Conservation (phyloP, 1,140 invertebrate species). For the Drosophila kikkawai region DNA sequence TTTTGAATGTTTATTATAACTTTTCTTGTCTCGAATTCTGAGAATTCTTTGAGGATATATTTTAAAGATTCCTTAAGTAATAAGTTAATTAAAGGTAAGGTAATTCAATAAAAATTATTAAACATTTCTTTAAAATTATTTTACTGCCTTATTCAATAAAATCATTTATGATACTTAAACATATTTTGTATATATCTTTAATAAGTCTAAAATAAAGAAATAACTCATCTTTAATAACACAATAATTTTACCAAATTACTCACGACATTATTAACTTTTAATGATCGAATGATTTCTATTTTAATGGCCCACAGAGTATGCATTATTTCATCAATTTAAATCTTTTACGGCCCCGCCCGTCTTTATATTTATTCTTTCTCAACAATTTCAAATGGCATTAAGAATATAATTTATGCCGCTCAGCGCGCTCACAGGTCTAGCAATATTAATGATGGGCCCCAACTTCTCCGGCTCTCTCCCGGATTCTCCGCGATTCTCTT, state of each 20-base stretch:
- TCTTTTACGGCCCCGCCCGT: constrained; percentile 20
- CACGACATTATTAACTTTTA: constrained; percentile 18
- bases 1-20: not conserved
- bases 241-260: constrained; percentile 6
- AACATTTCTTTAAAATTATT: not conserved
- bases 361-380: constrained; percentile 44
- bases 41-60: too few species aligned
- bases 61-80: too few species aligned
- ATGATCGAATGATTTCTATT: constrained; percentile 2
- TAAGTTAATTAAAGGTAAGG: not conserved
- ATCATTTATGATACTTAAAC: not conserved
- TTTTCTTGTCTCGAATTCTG: too few species aligned
- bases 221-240: not conserved
- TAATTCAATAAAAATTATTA: not conserved
- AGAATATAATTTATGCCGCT: constrained; percentile 78
- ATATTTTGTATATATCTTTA: not conserved
- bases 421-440: constrained; percentile 53
- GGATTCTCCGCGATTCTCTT: constrained; percentile 30
- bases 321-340: constrained; percentile 20
- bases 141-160: not conserved
- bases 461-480: constrained; percentile 48
- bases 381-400: constrained; percentile 74
- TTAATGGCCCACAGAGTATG: constrained; percentile 49
- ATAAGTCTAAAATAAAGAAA: not conserved
- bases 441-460: constrained; percentile 66